These are phyloP conservation scores for Panzeria rudis DNA, from an alignment of 2,888 invertebrate species.

Conservation along the genomic window DNA sequence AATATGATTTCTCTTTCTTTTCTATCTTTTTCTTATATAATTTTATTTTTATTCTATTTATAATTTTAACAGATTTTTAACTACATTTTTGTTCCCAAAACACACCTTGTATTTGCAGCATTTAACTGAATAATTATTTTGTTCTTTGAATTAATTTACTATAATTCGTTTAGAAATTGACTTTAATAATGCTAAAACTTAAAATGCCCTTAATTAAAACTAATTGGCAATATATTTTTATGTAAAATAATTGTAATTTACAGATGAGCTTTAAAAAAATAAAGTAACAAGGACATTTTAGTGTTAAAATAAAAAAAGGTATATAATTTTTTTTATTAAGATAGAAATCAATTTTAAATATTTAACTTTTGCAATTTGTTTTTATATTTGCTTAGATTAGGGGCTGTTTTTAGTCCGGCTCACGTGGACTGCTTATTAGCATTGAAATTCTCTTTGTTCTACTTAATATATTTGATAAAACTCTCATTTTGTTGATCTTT, in stretches of 20 bases:
- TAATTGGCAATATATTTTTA: constrained; percentile 29
- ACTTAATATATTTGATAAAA: too few relatives aligned
- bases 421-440: too few relatives aligned
- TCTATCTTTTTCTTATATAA: constrained; percentile 20
- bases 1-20: constrained; percentile 1
- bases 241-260: constrained; percentile 14
- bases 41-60: constrained; percentile 3
- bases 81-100: constrained; percentile 83
- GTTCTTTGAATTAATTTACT: constrained; percentile 30
- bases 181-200: constrained; percentile 41
- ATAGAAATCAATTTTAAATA: neutral
- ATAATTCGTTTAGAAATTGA: constrained; percentile 64
- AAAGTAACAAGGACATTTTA: too few relatives aligned
- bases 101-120: constrained; percentile 75
- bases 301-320: too few relatives aligned
- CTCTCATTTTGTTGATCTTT: too few relatives aligned
- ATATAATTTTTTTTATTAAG: neutral
- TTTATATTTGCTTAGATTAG: too few relatives aligned
- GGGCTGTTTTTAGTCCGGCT: too few relatives aligned
- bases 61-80: constrained; percentile 74
- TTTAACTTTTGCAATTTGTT: neutral
- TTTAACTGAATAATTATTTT: constrained; percentile 35
- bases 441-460: too few relatives aligned
- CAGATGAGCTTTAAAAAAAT: neutral
- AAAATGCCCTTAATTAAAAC: constrained; percentile 7